Evolutionary conservation across 1,140 invertebrate species (phyloP), one percentile per base, ranked within the genome.

Genomic region (Calephelis virginiensis): DNA sequence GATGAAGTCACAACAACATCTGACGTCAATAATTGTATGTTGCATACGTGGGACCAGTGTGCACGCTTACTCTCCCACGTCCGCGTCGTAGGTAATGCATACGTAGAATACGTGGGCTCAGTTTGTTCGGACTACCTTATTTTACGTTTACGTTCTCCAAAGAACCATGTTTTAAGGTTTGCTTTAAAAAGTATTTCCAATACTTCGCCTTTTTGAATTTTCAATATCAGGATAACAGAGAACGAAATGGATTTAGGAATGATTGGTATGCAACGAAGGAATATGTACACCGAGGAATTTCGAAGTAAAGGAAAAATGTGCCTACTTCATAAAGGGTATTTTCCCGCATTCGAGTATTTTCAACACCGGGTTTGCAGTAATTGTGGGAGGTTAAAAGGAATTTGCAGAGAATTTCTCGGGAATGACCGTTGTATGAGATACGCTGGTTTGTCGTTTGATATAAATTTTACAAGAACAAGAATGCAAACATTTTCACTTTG

Each of bases 291-390:
- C 1, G 9, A 63, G 48, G 62, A 64, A 70, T 69, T 37, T 40
- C 28, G 63, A 56, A 40, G 49, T 40, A 64, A 67, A 67, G 62
- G 70, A 71, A 78, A 78, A 73, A 71, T 67, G 59, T 64, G 66
- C 59, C 53, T 70, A 74, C 79, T 83, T 82, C 81, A 83, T 82
- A 86, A 74, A 82, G 85, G 78, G 83, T 78, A 85, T 89, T 88
- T 91, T 92, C 89, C 85, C 89, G 91, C 91, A 92, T 86, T 90
- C 77, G 86, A 83, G 80, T 81, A 90, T 91, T 91, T 90, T 91
- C 86, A 75, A 65, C 75, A 91, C 86, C 71, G 87, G 89, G 90
- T 69, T 7, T 38, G 17, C 80, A 91, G 73, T 61, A 60, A 49
- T 3, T 17, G 17, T 28, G 68, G 64, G 73, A 76, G 74, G 64